Evolutionary conservation across 2,888 invertebrate species (phyloP).

Genomic region (Platycheirus albimanus): DNA sequence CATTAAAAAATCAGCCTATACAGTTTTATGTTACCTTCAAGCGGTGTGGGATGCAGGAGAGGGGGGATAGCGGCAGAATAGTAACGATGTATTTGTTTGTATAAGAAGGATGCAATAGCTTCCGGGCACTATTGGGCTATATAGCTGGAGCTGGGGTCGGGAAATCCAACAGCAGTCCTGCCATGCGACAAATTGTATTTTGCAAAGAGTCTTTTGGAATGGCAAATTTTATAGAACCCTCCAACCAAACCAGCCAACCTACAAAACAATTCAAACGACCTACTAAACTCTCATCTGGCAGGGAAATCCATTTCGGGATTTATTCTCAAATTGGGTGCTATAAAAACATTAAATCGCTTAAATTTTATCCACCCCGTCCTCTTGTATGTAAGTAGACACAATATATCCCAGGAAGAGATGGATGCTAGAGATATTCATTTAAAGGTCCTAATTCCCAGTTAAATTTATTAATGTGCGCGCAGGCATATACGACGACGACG

Average conservation of each 20-base stretch:
- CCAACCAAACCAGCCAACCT: not conserved
- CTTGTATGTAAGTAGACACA: not conserved
- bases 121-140: constrained; percentile 47
- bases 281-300: constrained; percentile 66
- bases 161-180: not conserved
- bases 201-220: constrained; percentile 3
- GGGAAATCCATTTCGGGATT: constrained; percentile 69
- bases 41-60: not conserved
- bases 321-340: constrained; percentile 70
- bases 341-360: constrained; percentile 73
- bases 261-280: constrained; percentile 17
- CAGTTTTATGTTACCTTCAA: constrained; percentile 58
- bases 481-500: not conserved
- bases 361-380: constrained; percentile 44
- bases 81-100: constrained; percentile 6
- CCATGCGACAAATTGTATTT: constrained; percentile 66
- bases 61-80: not conserved
- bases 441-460: constrained; percentile 63
- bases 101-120: constrained; percentile 45
- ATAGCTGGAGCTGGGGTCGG: too few species aligned
- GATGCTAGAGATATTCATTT: constrained; percentile 43
- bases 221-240: constrained; percentile 32
- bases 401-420: not conserved
- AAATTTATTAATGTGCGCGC: constrained; percentile 61
- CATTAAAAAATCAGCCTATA: constrained; percentile 68